phyloP scores from a whole-genome alignment of 2,888 invertebrate genomes.

The Athalia rosae region DNA sequence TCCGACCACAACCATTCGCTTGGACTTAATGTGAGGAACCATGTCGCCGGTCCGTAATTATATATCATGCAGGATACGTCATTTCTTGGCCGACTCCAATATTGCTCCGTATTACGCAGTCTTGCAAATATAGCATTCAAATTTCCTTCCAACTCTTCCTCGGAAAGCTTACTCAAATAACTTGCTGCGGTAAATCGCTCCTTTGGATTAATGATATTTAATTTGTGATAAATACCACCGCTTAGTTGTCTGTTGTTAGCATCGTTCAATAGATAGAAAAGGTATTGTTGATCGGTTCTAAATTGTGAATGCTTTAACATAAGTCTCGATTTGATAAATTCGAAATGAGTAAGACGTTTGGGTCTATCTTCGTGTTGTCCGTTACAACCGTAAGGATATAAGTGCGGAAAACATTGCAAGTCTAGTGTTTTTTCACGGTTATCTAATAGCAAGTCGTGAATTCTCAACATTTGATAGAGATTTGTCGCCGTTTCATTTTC shows the following conservation, averaged over 20 bases:
- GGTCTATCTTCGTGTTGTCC: slow-evolving; percentile 52
- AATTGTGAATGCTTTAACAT: slow-evolving; percentile 51
- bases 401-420: too few relatives aligned
- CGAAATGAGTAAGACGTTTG: slow-evolving; percentile 48
- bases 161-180: slow-evolving; percentile 40
- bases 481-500: too few relatives aligned
- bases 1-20: too few relatives aligned
- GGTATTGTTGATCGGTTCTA: slow-evolving; percentile 40
- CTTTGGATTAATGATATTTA: slow-evolving; percentile 50
- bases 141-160: slow-evolving; percentile 51
- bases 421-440: too few relatives aligned
- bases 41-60: slow-evolving; percentile 33
- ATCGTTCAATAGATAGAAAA: slow-evolving; percentile 51
- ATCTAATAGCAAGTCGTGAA: too few relatives aligned
- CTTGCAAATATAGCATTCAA: slow-evolving; percentile 51
- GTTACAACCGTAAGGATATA: slow-evolving; percentile 21
- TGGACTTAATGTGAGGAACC: too few relatives aligned
- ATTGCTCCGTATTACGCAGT: slow-evolving; percentile 47
- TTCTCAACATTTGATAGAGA: too few relatives aligned
- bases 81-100: slow-evolving; percentile 51
- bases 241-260: too few relatives aligned
- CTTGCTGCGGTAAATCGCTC: slow-evolving; percentile 48
- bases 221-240: slow-evolving; percentile 51
- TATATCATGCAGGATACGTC: slow-evolving; percentile 53
- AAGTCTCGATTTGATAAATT: slow-evolving; percentile 53